Evolutionary conservation across 2,888 invertebrate genomes (phyloP).

Genomic region (Phytoseiulus persimilis): DNA sequence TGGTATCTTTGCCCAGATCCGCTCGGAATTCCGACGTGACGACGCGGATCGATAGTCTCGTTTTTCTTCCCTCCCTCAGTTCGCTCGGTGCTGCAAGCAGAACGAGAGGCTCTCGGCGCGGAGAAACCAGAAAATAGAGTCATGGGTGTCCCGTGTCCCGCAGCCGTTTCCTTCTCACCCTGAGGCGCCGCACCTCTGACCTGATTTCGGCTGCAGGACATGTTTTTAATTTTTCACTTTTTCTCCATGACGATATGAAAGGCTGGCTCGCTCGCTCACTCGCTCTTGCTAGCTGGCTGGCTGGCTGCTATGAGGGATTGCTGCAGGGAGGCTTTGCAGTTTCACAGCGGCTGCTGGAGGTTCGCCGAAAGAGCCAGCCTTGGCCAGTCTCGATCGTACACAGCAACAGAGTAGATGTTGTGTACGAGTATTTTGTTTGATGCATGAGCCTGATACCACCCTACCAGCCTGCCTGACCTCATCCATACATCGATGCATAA

Average conservation of each 20-base stretch:
- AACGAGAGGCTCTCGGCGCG: not conserved
- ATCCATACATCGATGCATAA: slow-evolving; percentile 5
- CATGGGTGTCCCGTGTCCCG: slow-evolving; percentile 5
- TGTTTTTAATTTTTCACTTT: slow-evolving; percentile 5
- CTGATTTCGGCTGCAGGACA: not conserved
- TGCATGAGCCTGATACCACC: not conserved
- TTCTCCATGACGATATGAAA: not conserved
- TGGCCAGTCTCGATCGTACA: not conserved
- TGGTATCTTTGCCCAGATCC: too few relatives aligned
- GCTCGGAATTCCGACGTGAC: too few relatives aligned
- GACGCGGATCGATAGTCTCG: not conserved
- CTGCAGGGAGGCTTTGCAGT: too few relatives aligned
- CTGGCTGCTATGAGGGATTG: not conserved
- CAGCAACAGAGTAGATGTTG: not conserved
- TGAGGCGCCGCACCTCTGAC: not conserved
- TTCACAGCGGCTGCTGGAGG: not conserved
- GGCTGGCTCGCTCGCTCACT: not conserved
- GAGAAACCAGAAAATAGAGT: slow-evolving; percentile 5
- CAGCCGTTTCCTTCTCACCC: slow-evolving; percentile 5
- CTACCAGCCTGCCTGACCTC: not conserved
- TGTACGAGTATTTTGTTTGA: slow-evolving; percentile 5
- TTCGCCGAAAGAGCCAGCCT: not conserved
- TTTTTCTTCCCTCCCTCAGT: not conserved
- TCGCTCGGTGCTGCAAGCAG: not conserved
- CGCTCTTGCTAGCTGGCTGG: too few relatives aligned